Evolutionary conservation across 2,888 invertebrate species (phyloP), one percentile per base, ranked within the genome.

Genomic region (Netelia fuscicornis): DNA sequence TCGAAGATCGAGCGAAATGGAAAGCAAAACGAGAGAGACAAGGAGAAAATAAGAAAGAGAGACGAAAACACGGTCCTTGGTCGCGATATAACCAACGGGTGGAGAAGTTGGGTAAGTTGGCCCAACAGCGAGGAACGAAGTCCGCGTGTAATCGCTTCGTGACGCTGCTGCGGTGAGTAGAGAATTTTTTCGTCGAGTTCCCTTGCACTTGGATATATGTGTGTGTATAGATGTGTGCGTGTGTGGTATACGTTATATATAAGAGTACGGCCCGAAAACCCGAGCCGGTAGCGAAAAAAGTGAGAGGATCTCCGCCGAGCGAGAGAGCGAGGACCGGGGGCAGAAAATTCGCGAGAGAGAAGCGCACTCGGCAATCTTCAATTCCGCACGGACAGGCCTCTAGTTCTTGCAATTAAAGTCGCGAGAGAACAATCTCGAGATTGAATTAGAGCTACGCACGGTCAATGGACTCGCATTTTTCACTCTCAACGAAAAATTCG

Each of bases 91-190:
- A n/a, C 20, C 17, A 58, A 20, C 58, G 58, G 17, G 71, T 17
- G 58, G 48, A 74, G 78, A 83, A 83, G 81, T 60, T 83, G 68
- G 42, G 56, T 30, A 70, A 83, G 75, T 75, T 37, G 78, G 82
- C 79, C 62, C 58, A 11, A 37, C 58, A 67, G 75, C 42, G 54
- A 44, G 58, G 83, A 86, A 86, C 84, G 78, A 77, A 88, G 89
- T 86, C 86, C 86, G 86, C 87, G 87, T 89, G 64, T 72, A 83
- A 79, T 79, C 75, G 71, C 58, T 71, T 75, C 80, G 80, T 76
- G 64, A 68, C 74, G 67, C 48, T 64, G 78, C n/a, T 44, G 54
- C 79, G 37, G 48, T 10, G 23, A 65, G 83, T 48, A 72, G 72
- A 83, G 75, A 84, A 64, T 80, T 76, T 84, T 58, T 70, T 79